These are phyloP conservation scores for Tetanocera ferruginea DNA, from an alignment of 2,888 invertebrate species.

Conservation along the genomic window DNA sequence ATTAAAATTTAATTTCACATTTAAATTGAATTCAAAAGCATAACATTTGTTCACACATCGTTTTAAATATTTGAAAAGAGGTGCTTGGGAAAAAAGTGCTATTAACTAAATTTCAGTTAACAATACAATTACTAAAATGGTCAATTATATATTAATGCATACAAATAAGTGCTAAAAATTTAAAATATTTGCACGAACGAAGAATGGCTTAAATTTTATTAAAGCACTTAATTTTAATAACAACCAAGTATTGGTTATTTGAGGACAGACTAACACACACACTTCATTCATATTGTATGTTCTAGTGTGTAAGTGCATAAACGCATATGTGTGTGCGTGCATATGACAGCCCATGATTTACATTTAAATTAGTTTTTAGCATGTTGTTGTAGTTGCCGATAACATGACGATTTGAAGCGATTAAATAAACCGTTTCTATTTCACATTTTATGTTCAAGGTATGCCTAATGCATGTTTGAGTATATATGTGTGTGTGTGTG, in stretches of 20 bases:
- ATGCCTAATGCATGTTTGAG: no score
- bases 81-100: no score
- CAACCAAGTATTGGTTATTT: conserved; percentile 60
- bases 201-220: background rate
- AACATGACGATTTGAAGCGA: background rate
- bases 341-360: conserved; percentile 1
- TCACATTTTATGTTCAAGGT: no score
- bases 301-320: background rate
- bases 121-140: background rate
- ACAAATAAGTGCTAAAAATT: background rate
- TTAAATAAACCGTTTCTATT: background rate
- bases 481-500: no score
- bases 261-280: conserved; percentile 41
- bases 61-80: no score
- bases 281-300: background rate
- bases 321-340: background rate
- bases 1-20: no score
- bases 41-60: no score
- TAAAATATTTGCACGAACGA: background rate
- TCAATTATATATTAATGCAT: no score
- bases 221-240: conserved; percentile 37
- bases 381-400: background rate
- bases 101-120: no score
- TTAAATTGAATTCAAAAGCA: no score
- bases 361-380: conserved; percentile 17